Base-by-base conservation (phyloP, 2,113 vertebrate species). In the Pteropus alecto region DNA sequence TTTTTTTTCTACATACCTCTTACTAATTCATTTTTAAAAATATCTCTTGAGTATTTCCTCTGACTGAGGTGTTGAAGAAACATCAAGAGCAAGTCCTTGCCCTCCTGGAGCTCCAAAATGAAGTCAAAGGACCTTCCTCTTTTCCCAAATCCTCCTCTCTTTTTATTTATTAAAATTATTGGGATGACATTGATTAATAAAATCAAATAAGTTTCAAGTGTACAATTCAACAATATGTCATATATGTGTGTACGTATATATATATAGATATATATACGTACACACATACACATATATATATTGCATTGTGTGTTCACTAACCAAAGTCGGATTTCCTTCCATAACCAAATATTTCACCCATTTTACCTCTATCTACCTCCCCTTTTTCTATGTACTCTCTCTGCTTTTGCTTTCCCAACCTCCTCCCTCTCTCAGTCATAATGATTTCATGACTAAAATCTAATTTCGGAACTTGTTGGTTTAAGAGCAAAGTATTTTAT, bases 401-500 rank as follows among this genome's bases (percentile, higher is more conserved):
- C 65, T 84, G 78, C 15, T 58, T 88, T 91, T 35, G 28, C 54
- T 30, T 89, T 86, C 30, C 60, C 81, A 81, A 19, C 63, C 26
- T 56, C 35, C 58, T 91, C 90, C 41, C n/a, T 51, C 19, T 61
- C 43, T 65, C 35, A 43, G 60, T 65, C 38, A 56, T 92, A 43
- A 87, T 78, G 73, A 93, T 41, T 60, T 68, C 9, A 3, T 28
- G 24, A 86, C 41, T 38, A 19, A 91, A 33, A 78, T 74, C 46
- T 96, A 63, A 86, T 73, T 89, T 86, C 30, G 28, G 77, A 96
- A 93, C 30, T 68, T 63, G n/a, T 63, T 93, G 88, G 12, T 71
- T 97, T 96, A 87, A 94, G n/a, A 93, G 73, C n/a, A 60, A 96
- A 93, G 77, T 61, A 87, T 70, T 74, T 94, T 74, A 94, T 87